Percentiles rank a stretch among this genome's conserved stretches.
Evolutionary conservation across 2,797 vertebrate species (phyloP).

Genomic region (Danio kyathit): DNA sequence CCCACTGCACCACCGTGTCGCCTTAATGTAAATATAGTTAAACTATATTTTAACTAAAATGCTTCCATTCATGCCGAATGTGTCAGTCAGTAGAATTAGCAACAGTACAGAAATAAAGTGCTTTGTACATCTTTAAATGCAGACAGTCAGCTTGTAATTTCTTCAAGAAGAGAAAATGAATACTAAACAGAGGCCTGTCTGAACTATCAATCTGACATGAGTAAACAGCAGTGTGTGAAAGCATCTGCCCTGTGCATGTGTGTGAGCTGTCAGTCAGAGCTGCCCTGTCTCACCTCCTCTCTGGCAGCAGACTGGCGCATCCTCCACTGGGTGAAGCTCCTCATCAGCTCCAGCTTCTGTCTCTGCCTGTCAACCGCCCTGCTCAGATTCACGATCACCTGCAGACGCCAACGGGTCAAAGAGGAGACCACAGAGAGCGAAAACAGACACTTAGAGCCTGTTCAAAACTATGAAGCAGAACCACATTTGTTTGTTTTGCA

Average conservation of each 20-base stretch:
- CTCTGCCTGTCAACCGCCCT: slow-evolving; percentile 88
- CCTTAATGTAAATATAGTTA: too few relatives aligned
- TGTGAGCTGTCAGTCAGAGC: slow-evolving; percentile 36
- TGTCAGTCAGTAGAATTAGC: too few relatives aligned
- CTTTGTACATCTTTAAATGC: neutral
- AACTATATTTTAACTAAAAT: too few relatives aligned
- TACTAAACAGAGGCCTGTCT: slow-evolving; percentile 27
- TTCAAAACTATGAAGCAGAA: neutral
- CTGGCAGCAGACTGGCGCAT: slow-evolving; percentile 81
- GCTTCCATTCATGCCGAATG: too few relatives aligned
- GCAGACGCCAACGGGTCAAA: slow-evolving; percentile 45
- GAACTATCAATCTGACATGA: slow-evolving; percentile 21
- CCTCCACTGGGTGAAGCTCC: slow-evolving; percentile 88
- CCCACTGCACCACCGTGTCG: too few relatives aligned
- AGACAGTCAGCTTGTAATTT: neutral
- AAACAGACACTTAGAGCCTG: neutral
- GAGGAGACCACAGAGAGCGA: slow-evolving; percentile 16
- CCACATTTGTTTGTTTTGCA: neutral
- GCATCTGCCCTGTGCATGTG: slow-evolving; percentile 1
- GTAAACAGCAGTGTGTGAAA: slow-evolving; percentile 37
- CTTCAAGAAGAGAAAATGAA: slow-evolving; percentile 9
- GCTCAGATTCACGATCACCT: slow-evolving; percentile 91
- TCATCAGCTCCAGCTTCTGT: slow-evolving; percentile 89
- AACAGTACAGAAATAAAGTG: too few relatives aligned
- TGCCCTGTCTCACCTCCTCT: slow-evolving; percentile 83